phyloP scores from a whole-genome alignment of 2,113 vertebrate species.

The Agapornis roseicollis region DNA sequence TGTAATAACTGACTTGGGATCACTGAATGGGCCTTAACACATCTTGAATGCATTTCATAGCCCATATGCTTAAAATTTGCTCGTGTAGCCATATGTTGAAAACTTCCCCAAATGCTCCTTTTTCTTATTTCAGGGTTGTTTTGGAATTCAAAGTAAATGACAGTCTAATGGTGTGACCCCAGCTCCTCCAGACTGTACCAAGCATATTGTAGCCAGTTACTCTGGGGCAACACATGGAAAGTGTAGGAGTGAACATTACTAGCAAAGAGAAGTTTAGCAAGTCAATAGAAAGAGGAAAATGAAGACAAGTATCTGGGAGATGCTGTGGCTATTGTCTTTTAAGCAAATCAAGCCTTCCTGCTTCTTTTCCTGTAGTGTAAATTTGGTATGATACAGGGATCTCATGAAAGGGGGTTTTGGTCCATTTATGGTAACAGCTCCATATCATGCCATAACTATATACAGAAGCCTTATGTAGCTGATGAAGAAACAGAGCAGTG shows the following conservation, averaged over 20 bases:
- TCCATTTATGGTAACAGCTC: neutral
- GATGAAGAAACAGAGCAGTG: neutral
- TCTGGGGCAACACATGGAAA: neutral
- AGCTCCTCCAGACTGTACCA: neutral
- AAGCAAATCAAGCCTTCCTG: neutral
- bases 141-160: neutral
- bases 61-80: conserved; percentile 33
- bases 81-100: conserved; percentile 1
- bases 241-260: neutral
- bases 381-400: neutral
- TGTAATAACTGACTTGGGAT: neutral
- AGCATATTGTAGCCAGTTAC: neutral
- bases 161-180: neutral
- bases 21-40: neutral
- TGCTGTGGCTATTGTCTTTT: neutral
- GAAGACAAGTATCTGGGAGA: neutral
- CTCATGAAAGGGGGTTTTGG: neutral
- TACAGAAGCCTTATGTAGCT: neutral
- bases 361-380: neutral
- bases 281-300: neutral
- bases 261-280: neutral
- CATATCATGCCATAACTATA: neutral
- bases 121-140: neutral
- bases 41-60: neutral
- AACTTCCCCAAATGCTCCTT: conserved; percentile 13